These are phyloP conservation scores for Teleiodes luculella DNA, from an alignment of 2,888 invertebrate species.

Conservation along the genomic window DNA sequence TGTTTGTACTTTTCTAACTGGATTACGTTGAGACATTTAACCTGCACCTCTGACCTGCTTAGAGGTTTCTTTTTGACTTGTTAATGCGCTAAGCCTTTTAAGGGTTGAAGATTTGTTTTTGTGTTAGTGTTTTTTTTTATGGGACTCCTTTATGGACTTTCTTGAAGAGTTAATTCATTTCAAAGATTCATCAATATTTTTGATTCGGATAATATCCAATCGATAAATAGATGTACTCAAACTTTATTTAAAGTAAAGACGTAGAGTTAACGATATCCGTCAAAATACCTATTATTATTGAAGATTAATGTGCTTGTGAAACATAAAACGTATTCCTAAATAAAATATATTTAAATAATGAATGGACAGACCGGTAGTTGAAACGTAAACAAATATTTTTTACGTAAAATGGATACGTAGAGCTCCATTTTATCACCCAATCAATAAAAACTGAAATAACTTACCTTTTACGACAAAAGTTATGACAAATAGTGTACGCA, in stretches of 20 bases:
- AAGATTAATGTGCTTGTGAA: background rate
- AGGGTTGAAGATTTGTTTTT: constrained; percentile 25
- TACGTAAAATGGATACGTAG: constrained; percentile 32
- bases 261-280: no score
- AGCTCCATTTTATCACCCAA: constrained; percentile 42
- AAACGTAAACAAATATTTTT: constrained; percentile 37
- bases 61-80: constrained; percentile 66
- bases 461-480: constrained; percentile 41
- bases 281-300: no score
- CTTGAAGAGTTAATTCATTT: no score
- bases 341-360: background rate
- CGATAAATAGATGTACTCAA: no score
- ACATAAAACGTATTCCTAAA: background rate
- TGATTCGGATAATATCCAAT: no score
- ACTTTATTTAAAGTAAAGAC: no score
- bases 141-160: background rate
- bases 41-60: constrained; percentile 71
- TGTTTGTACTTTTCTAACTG: constrained; percentile 76
- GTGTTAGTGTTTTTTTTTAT: background rate
- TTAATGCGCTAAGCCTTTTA: constrained; percentile 48
- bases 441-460: constrained; percentile 60
- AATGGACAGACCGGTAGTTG: constrained; percentile 25
- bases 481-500: constrained; percentile 33
- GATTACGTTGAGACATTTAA: constrained; percentile 72
- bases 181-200: no score